These are phyloP conservation scores for Pteria penguin DNA, from an alignment of 2,888 invertebrate species.

Conservation along the genomic window DNA sequence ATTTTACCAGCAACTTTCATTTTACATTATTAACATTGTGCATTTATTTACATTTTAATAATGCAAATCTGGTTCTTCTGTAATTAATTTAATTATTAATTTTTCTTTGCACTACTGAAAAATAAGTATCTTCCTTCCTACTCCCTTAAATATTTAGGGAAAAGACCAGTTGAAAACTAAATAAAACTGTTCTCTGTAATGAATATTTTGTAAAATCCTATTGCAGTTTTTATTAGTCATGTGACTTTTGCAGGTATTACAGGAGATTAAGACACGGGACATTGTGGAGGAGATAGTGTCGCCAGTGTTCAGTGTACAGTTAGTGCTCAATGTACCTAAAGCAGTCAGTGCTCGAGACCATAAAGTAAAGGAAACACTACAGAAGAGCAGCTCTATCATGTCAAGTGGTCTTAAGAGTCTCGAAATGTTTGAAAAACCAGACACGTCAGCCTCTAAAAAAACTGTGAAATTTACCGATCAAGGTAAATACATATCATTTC, in stretches of 20 bases:
- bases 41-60: too few species aligned
- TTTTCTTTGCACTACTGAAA: too few species aligned
- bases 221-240: not conserved
- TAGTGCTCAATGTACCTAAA: constrained; percentile 70
- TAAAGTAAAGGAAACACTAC: not conserved
- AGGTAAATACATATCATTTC: too few species aligned
- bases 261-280: constrained; percentile 72
- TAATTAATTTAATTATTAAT: too few species aligned
- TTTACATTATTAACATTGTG: too few species aligned
- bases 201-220: not conserved
- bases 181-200: not conserved
- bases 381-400: constrained; percentile 25
- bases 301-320: constrained; percentile 72
- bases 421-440: constrained; percentile 24
- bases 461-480: constrained; percentile 30
- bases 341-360: constrained; percentile 1
- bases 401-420: constrained; percentile 38
- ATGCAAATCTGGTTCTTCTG: too few species aligned
- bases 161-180: not conserved
- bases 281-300: constrained; percentile 71
- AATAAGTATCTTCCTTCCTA: too few species aligned
- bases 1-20: too few species aligned
- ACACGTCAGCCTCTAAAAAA: constrained; percentile 49
- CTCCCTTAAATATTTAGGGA: too few species aligned
- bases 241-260: constrained; percentile 67